Percentiles rank a stretch among this genome's conserved stretches.
These are phyloP conservation scores for Coremacera marginata DNA, from an alignment of 2,888 invertebrate genomes.

Conservation along the genomic window DNA sequence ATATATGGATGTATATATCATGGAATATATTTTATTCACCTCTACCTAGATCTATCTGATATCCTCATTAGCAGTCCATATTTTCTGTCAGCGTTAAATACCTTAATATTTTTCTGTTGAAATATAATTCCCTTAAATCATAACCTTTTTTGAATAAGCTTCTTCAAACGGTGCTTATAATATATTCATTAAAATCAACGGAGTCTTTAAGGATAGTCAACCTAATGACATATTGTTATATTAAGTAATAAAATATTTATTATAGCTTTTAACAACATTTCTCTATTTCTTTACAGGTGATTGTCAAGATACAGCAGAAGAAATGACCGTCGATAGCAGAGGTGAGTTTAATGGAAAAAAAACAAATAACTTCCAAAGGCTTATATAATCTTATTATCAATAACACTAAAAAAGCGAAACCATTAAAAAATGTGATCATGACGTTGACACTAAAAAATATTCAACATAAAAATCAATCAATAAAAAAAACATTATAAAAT, in stretches of 20 bases:
- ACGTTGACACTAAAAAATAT: background rate
- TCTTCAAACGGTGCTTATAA: no score
- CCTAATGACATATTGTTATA: background rate
- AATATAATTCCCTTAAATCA: no score
- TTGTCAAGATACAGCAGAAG: slow-evolving; percentile 68
- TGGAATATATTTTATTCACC: no score
- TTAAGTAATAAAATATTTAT: background rate
- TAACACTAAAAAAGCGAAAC: background rate
- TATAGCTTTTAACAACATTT: background rate
- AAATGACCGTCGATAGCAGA: slow-evolving; percentile 69
- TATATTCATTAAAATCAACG: background rate
- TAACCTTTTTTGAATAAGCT: no score
- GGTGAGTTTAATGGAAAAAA: slow-evolving; percentile 56
- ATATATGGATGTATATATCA: no score
- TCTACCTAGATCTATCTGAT: no score
- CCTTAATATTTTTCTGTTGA: no score
- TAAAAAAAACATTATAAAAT: slow-evolving; percentile 33
- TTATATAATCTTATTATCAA: no score
- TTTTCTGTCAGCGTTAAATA: no score
- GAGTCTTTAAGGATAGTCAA: background rate
- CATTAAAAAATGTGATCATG: background rate
- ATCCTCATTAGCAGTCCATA: no score
- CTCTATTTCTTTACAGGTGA: slow-evolving; percentile 62
- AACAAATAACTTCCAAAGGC: background rate
- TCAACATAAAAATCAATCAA: slow-evolving; percentile 45